Evolutionary conservation across 2,113 vertebrate genomes (phyloP), one percentile per base, ranked within the genome.

Genomic region (Prionailurus bengalensis): DNA sequence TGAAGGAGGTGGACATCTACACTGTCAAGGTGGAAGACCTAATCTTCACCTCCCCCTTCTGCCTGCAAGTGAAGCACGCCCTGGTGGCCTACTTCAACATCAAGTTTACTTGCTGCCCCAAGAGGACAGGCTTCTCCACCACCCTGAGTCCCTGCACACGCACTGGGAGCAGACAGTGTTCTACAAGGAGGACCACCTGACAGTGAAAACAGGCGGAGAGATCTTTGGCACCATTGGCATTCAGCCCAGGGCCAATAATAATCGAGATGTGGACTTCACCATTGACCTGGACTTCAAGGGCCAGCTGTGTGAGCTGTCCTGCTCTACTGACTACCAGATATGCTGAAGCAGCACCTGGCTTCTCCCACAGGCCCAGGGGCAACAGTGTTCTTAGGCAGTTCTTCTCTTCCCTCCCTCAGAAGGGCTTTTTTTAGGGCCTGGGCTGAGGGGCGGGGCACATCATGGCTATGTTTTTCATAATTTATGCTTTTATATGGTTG

Each of bases 141-240:
- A 99, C 91, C 99, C 99, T 0, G 99, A 99, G 98, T 99, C 99
- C 96, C 99, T 99, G 0, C 99, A 99, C 97, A 99, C 99, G 12
- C 99, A 99, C 98, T 99, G 99, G 99, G 99, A 99, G 98, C 99
- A 99, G 98, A 99, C 99, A 0, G 99, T 99, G 42, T 99, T 99
- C 98, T 99, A 99, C 97, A 98, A 99, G 98, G 99, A 99, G 17
- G 99, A 99, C 70, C 99, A 99, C 97, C 98, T 99, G 97, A 99
- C 99, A 0, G 99, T 99, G 33, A 99, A 99, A 98, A 99, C 99
- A 0, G 99, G 99, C 2, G 99, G 99, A 97, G 99, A 99, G 98
- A 99, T 99, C 93, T 99, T 99, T 10, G 99, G 99, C 95, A 99
- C 99, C 87, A 99, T 99, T 79, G 99, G 99, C 98, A 99, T 99